phyloP scores from a whole-genome alignment of 2,797 vertebrate species.

The Loris lydekkerianus region DNA sequence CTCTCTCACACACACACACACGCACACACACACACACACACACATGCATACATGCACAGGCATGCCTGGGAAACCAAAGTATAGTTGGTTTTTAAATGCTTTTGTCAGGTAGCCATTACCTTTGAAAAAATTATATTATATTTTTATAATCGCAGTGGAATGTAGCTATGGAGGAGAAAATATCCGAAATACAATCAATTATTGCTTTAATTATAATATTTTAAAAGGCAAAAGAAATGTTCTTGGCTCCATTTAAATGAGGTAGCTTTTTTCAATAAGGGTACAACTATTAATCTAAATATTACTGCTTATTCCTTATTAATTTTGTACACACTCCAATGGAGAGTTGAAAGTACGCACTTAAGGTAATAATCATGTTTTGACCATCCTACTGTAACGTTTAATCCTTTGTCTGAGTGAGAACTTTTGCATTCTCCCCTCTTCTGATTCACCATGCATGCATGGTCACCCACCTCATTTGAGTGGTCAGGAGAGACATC shows the following conservation, averaged over 20 bases:
- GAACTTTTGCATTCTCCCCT: neutral
- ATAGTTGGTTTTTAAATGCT: slow-evolving; percentile 38
- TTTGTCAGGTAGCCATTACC: slow-evolving; percentile 36
- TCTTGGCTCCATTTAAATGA: slow-evolving; percentile 29
- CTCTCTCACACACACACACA: neutral
- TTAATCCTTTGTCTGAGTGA: neutral
- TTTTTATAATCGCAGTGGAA: slow-evolving; percentile 53
- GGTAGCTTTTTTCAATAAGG: neutral
- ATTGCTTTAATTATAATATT: slow-evolving; percentile 49
- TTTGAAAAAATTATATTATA: slow-evolving; percentile 56
- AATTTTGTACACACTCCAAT: neutral
- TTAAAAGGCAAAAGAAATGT: slow-evolving; percentile 58
- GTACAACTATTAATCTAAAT: slow-evolving; percentile 15
- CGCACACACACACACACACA: neutral
- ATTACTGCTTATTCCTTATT: slow-evolving; percentile 7
- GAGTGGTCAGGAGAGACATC: neutral
- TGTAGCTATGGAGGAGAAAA: slow-evolving; percentile 4
- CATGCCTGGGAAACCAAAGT: neutral
- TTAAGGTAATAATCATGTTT: neutral
- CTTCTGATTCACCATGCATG: accelerated
- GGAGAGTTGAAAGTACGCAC: neutral
- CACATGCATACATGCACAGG: neutral
- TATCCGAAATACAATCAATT: slow-evolving; percentile 61
- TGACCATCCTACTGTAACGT: neutral
- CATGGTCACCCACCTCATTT: neutral